Conservation (phyloP, 2,797 vertebrate genomes). For the Falco cherrug region DNA sequence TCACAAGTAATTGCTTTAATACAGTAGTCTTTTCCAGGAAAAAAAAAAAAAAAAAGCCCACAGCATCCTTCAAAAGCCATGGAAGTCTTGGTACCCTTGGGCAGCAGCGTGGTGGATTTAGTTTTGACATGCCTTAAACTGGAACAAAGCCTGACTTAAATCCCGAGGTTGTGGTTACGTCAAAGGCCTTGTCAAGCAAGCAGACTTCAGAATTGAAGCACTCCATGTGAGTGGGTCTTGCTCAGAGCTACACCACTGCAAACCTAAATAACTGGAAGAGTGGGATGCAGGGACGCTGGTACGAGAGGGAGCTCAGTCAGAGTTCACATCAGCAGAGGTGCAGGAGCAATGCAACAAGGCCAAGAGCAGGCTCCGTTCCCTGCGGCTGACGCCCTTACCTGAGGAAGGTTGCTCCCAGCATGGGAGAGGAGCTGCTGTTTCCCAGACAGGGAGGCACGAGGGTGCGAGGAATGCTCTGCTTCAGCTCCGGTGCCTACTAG, state of each 20-base stretch:
- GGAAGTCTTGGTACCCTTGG: too few species aligned
- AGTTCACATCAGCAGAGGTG: not conserved
- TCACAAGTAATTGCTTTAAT: accelerated
- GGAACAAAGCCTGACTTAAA: not conserved
- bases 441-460: not conserved
- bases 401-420: too few species aligned
- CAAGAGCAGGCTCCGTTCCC: not conserved
- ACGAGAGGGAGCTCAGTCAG: not conserved
- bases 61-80: not conserved
- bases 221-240: not conserved
- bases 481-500: not conserved
- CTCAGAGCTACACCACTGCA: not conserved
- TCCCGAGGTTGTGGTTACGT: accelerated
- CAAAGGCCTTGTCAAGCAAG: not conserved
- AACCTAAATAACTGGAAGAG: not conserved
- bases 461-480: accelerated
- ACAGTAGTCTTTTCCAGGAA: not conserved
- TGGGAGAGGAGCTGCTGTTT: not conserved
- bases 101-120: accelerated
- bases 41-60: not conserved
- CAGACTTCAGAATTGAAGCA: not conserved
- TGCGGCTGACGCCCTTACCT: too few species aligned
- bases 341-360: not conserved
- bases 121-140: not conserved
- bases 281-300: not conserved